Conservation (phyloP, 1,140 invertebrate genomes). For the Zeugodacus cucurbitae region DNA sequence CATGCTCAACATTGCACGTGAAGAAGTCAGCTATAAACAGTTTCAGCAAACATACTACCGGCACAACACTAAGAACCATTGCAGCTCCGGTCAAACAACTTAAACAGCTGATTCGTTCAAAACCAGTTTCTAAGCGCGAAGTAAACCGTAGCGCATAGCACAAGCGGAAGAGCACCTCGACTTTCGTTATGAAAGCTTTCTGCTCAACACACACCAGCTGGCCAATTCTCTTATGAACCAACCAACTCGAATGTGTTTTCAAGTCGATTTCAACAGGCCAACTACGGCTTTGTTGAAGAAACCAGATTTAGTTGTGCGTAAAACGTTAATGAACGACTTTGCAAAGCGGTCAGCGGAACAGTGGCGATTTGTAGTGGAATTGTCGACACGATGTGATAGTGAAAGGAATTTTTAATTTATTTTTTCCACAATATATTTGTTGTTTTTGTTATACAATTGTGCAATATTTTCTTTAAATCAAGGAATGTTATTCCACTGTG, state of each 20-base stretch:
- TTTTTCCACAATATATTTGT: neutral
- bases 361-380: neutral
- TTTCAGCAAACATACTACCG: neutral
- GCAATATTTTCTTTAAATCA: neutral
- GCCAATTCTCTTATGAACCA: neutral
- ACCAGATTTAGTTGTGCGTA: conserved; percentile 1
- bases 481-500: neutral
- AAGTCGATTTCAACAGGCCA: neutral
- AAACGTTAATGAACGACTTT: neutral
- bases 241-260: neutral
- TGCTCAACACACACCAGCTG: neutral
- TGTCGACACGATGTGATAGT: neutral
- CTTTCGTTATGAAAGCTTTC: neutral
- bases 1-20: neutral
- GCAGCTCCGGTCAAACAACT: neutral
- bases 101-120: neutral
- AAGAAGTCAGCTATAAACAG: neutral
- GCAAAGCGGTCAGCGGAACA: neutral
- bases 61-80: neutral
- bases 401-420: neutral
- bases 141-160: neutral
- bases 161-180: neutral
- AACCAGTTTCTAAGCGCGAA: neutral
- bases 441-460: neutral
- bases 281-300: neutral